Percentiles rank a stretch among this genome's conserved stretches.
phyloP scores from a whole-genome alignment of 2,888 invertebrate genomes.

The Busseola fusca region DNA sequence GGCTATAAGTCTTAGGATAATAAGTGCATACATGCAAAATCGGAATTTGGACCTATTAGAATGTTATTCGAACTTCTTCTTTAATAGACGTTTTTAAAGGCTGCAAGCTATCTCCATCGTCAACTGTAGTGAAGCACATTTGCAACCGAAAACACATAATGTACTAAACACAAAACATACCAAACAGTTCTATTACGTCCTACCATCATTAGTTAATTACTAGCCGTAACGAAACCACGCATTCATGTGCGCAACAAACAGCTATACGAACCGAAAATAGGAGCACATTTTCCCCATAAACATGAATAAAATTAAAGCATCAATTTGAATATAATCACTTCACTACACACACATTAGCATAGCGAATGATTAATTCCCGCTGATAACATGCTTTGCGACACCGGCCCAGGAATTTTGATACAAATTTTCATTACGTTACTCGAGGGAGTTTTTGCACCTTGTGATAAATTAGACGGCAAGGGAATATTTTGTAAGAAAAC shows the following conservation, averaged over 20 bases:
- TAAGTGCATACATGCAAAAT: background rate
- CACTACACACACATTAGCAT: conserved; percentile 77
- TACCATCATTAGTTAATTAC: conserved; percentile 53
- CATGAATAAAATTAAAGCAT: conserved; percentile 64
- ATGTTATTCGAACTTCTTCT: background rate
- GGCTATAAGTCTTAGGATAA: background rate
- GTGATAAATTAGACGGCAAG: conserved; percentile 58
- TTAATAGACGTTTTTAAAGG: background rate
- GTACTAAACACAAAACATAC: conserved; percentile 6
- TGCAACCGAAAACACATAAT: background rate
- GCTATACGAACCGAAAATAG: conserved; percentile 38
- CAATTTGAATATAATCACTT: conserved; percentile 84
- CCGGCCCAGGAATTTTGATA: conserved; percentile 59
- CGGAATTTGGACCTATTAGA: background rate
- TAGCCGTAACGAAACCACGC: conserved; percentile 41
- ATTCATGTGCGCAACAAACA: conserved; percentile 30
- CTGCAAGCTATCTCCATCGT: too few species aligned
- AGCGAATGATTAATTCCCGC: conserved; percentile 79
- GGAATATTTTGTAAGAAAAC: conserved; percentile 53
- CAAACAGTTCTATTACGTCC: conserved; percentile 39
- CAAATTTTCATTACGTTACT: conserved; percentile 62
- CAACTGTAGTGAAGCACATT: background rate
- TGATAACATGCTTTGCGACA: conserved; percentile 76
- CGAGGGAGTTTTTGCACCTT: conserved; percentile 58
- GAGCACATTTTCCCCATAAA: conserved; percentile 49